phyloP scores from a whole-genome alignment of 2,888 invertebrate species.

The Rhagonycha fulva region DNA sequence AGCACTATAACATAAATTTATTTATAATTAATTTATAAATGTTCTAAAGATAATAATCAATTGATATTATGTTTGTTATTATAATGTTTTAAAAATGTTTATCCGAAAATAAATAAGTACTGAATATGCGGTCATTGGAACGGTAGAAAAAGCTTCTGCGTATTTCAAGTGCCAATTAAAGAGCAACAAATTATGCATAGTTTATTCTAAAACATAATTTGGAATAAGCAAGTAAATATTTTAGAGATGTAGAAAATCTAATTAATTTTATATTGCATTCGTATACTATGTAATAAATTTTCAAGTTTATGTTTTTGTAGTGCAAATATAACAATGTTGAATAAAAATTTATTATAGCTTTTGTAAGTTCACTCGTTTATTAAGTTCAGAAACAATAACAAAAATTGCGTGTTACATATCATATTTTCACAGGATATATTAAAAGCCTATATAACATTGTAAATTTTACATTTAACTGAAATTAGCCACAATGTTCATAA shows the following conservation, averaged over 20 bases:
- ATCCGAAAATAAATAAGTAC: no score
- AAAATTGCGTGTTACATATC: conserved; percentile 17
- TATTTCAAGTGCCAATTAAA: background rate
- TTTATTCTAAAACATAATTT: background rate
- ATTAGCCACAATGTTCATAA: background rate
- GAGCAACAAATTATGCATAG: background rate
- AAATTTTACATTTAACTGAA: background rate
- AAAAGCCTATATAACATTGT: conserved; percentile 6
- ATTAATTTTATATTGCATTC: background rate
- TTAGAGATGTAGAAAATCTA: background rate
- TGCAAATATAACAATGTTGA: background rate
- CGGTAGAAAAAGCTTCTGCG: background rate
- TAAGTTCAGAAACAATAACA: conserved; percentile 11
- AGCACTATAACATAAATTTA: no score
- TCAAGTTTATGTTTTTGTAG: background rate
- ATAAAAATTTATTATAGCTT: background rate
- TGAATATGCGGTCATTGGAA: no score
- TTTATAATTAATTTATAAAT: no score
- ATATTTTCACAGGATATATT: conserved; percentile 16
- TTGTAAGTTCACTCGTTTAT: background rate
- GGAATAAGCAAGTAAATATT: background rate
- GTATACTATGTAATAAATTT: background rate
- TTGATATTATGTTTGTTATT: no score
- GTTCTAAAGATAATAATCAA: no score
- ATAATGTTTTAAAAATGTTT: no score